phyloP scores from a whole-genome alignment of 1,140 invertebrate species.

The Drosophila sp. region DNA sequence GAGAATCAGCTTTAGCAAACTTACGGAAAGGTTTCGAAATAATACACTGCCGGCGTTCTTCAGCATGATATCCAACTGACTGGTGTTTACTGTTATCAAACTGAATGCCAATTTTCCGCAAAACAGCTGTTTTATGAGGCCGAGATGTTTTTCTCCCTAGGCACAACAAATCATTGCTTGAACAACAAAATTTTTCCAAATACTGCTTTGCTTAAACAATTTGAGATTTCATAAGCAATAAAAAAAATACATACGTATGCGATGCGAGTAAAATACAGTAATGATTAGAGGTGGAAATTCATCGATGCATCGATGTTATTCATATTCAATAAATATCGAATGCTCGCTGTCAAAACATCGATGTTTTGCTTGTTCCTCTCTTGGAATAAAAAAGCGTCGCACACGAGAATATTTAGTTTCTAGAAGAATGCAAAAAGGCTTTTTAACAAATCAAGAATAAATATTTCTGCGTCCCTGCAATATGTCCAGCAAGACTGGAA shows the following conservation, averaged over 20 bases:
- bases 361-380: no score
- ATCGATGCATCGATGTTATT: no score
- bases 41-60: slow-evolving; percentile 45
- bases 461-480: no score
- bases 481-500: no score
- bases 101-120: slow-evolving; percentile 35
- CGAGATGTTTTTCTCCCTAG: slow-evolving; percentile 36
- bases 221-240: slow-evolving; percentile 42
- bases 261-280: no score
- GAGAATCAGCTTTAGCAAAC: not conserved
- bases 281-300: no score
- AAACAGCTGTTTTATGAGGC: slow-evolving; percentile 46
- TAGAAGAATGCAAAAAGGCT: no score
- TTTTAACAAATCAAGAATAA: no score
- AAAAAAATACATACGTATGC: slow-evolving; percentile 29
- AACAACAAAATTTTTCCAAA: slow-evolving; percentile 27
- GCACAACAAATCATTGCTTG: slow-evolving; percentile 46
- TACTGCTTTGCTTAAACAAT: slow-evolving; percentile 11
- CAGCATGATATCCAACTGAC: slow-evolving; percentile 29
- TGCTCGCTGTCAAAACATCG: no score
- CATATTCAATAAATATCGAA: no score
- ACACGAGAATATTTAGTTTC: no score
- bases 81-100: slow-evolving; percentile 34
- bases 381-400: no score
- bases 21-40: slow-evolving; percentile 40